Percentiles rank a stretch among this genome's conserved stretches.
These are phyloP conservation scores for Cricetomys ansorgei DNA, from an alignment of 2,113 vertebrate species.

Conservation along the genomic window DNA sequence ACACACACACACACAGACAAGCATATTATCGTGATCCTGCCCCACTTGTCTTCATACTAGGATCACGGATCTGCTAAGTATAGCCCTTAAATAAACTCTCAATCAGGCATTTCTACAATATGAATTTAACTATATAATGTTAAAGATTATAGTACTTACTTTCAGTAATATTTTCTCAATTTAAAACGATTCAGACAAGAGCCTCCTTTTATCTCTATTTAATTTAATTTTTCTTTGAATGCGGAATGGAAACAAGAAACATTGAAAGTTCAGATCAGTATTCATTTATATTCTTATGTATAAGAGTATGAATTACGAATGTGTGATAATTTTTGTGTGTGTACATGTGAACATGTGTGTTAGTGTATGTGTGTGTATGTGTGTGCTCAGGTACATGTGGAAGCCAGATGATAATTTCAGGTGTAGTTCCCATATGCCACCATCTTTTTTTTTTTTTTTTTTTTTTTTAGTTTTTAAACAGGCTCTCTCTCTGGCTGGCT, in stretches of 20 bases:
- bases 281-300: neutral
- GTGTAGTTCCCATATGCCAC: neutral
- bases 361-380: neutral
- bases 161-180: neutral
- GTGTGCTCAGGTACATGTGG: neutral
- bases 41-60: neutral
- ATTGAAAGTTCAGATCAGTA: neutral
- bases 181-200: conserved; percentile 13
- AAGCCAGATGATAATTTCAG: neutral
- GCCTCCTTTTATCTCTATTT: neutral
- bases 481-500: neutral
- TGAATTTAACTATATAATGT: neutral
- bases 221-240: neutral
- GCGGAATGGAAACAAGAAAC: neutral
- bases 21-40: neutral
- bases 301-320: too few species aligned
- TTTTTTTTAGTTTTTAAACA: neutral
- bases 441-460: neutral
- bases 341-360: neutral
- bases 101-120: neutral
- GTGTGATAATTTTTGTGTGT: neutral
- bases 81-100: neutral
- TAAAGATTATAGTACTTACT: neutral
- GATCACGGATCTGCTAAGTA: neutral
- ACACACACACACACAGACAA: neutral